Percentiles rank a stretch among this genome's conserved stretches.
These are phyloP conservation scores for Atta colombica DNA, from an alignment of 1,140 invertebrate species.

Conservation along the genomic window DNA sequence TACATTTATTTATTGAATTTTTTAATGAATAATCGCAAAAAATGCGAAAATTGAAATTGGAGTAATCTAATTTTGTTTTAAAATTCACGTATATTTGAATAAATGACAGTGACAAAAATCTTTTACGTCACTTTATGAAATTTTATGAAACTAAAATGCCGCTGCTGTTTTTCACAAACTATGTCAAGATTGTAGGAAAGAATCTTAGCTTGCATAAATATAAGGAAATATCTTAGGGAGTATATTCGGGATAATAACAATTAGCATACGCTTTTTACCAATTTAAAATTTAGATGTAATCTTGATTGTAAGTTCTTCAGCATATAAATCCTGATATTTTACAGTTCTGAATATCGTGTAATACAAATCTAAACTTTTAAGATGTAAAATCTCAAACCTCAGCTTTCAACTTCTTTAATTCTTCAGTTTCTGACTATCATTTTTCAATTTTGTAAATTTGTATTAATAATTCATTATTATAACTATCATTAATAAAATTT, in stretches of 20 bases:
- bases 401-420: neutral
- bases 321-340: conserved; percentile 2
- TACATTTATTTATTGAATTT: neutral
- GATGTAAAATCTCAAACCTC: neutral
- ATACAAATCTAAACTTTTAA: neutral
- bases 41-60: neutral
- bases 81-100: neutral
- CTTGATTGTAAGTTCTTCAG: conserved; percentile 1
- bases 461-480: neutral
- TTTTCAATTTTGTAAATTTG: neutral
- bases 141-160: neutral
- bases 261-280: conserved; percentile 3
- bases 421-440: too few species aligned
- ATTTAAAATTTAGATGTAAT: conserved; percentile 39
- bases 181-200: neutral
- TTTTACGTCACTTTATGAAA: neutral
- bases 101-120: neutral
- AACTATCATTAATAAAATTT: conserved; percentile 1
- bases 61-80: neutral
- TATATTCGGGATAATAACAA: neutral
- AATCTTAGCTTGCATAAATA: neutral
- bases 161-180: neutral
- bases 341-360: neutral
- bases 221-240: neutral
- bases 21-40: neutral